These are phyloP conservation scores for Drosophila testacea DNA, from an alignment of 2,888 invertebrate genomes.

Conservation along the genomic window DNA sequence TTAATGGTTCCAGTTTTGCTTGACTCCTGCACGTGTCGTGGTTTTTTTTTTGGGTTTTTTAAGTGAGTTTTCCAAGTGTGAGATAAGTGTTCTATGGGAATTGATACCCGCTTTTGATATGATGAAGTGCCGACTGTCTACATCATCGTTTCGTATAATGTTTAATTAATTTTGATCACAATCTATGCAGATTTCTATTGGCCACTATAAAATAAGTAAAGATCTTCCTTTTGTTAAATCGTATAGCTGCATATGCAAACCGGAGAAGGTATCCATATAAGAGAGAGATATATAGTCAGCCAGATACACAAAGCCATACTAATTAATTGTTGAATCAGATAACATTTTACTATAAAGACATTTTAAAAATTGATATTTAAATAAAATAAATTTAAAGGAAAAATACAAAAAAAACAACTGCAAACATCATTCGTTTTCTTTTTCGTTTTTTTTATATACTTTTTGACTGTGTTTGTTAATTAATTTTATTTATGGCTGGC, in stretches of 20 bases:
- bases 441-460: constrained; percentile 17
- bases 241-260: constrained; percentile 8
- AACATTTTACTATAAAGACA: constrained; percentile 74
- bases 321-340: constrained; percentile 79
- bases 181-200: constrained; percentile 59
- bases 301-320: constrained; percentile 54
- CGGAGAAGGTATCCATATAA: neutral
- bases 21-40: constrained; percentile 38
- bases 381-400: constrained; percentile 60
- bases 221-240: constrained; percentile 34
- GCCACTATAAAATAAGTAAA: constrained; percentile 42
- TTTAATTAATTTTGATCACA: constrained; percentile 70
- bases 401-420: constrained; percentile 40
- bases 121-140: constrained; percentile 60
- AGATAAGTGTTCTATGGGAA: constrained; percentile 4
- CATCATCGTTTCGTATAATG: constrained; percentile 66
- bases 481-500: constrained; percentile 66
- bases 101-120: constrained; percentile 28
- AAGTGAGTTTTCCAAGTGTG: constrained; percentile 12
- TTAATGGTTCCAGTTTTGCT: constrained; percentile 47
- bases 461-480: constrained; percentile 51
- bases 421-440: constrained; percentile 42
- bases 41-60: no score
- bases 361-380: constrained; percentile 73
- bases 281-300: neutral